Evolutionary conservation across 2,113 vertebrate genomes (phyloP), one percentile per base, ranked within the genome.

Genomic region (Poecilia latipinna): DNA sequence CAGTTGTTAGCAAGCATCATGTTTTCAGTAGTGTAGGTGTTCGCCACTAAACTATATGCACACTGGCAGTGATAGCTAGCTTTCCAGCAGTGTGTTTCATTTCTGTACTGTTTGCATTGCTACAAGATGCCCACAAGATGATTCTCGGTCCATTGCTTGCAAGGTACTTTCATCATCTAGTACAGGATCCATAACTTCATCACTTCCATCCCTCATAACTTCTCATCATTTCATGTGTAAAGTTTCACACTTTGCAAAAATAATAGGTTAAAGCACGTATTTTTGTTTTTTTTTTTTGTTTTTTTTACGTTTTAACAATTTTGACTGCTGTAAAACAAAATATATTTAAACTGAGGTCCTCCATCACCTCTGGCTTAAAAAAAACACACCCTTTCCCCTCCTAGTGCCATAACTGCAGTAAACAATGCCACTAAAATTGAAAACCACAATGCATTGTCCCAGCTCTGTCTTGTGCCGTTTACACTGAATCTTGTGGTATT

Each of bases 361-460:
- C 28, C 44, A 19, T 48, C 66, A 68, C 44, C 44, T 1, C 10
- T 24, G 10, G 31, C 2, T 6, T 33, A 13, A 75, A 29, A 29
- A 28, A 61, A 29, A 28, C 64, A 61, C 12, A 63, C 15, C 28
- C 29, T 44, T 29, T 17, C 12, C 0, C 29, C 37, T 29, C 2
- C 4, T 33, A 54, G 31, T 62, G 10, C 28, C 15, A 32, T 61
- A 75, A 67, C 4, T 12, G 44, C 8, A 68, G 24, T 32, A 35
- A 77, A 80, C 19, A 78, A 37, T 29, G 8, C 1, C 28, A 51
- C 71, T 33, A 54, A 28, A 68, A 44, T 74, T 32, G 48, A 75
- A 86, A 84, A 75, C 79, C 74, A 70, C 54, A 66, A 2, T 24
- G 15, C 65, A 72, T 29, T 63, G 57, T 62, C 67, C 44, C 39